Evolutionary conservation across 2,888 invertebrate genomes (phyloP), one percentile per base, ranked within the genome.

Genomic region (Lepidochitona cinerea): DNA sequence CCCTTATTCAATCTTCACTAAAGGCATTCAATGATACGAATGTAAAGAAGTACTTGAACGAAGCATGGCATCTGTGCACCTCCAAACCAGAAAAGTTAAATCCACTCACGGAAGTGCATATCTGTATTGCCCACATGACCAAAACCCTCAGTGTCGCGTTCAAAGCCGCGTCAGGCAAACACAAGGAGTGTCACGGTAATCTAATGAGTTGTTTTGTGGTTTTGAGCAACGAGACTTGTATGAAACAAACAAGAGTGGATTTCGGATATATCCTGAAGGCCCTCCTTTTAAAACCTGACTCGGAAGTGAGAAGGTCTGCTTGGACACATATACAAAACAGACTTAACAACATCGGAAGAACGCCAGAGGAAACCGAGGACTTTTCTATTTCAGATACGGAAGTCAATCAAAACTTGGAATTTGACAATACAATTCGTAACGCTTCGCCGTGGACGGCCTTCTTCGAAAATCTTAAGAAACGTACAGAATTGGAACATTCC

Each of bases 51-150:
- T 66, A 66, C 29, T 23, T 66, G 35, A 66, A 66, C 33, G 9
- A 29, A 29, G 67, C 67, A 12, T 66, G 33, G 29, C n/a, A 66
- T 7, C 14, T 66, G 14, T 41, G 41, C 41, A 41, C 18, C 9
- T 9, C 9, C 18, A 32, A 32, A 23, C 18, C 14, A 12, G 9
- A 9, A 12, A 18, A 29, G 9, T 23, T 23, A 7, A 9, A 36
- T 23, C n/a, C n/a, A n/a, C 32, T 66, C 29, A 66, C 67, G n/a
- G 67, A 29, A 14, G 67, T 66, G 18, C 67, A 66, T 32, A 66
- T 66, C 29, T 66, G 67, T 32, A 33, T 32, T 35, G 67, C 67
- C 12, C 67, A 66, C 23, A 66, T 66, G 67, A 66, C 33, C 7
- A 66, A 66, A 33, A 66, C 67, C 9, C 9, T 66, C 33, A 66